Percentiles rank a stretch among this genome's conserved stretches.
Conservation (phyloP, 1,140 invertebrate genomes). For the Pemphigus obesinymphae region DNA sequence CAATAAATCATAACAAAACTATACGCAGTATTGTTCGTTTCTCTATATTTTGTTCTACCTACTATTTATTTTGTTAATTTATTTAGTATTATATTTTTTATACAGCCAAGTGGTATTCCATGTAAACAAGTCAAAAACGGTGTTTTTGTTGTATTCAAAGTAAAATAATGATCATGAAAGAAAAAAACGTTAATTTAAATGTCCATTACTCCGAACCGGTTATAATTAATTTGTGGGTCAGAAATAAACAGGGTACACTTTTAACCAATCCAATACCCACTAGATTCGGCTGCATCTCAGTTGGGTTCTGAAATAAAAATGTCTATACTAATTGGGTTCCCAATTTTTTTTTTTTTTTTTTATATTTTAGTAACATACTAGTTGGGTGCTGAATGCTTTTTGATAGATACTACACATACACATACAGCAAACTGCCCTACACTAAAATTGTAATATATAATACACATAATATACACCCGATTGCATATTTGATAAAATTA, state of each 20-base stretch:
- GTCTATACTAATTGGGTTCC: no score
- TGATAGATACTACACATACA: no score
- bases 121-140: constrained; percentile 17
- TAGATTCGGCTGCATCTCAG: no score
- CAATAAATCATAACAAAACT: constrained; percentile 7
- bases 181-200: constrained; percentile 11
- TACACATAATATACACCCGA: no score
- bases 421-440: no score
- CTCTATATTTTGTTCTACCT: background rate
- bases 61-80: background rate
- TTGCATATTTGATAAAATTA: no score
- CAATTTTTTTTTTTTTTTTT: no score
- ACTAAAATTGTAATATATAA: no score
- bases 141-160: constrained; percentile 19
- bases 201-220: constrained; percentile 16
- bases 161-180: constrained; percentile 8
- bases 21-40: constrained; percentile 2
- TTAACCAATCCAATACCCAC: background rate
- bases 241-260: constrained; percentile 27
- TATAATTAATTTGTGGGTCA: constrained; percentile 26
- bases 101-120: constrained; percentile 11
- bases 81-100: background rate
- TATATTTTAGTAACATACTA: no score
- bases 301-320: no score
- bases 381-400: no score